A percentile compares a stretch with the other conserved stretches of the same genome.
phyloP scores from a whole-genome alignment of 2,113 vertebrate genomes.

The Toxotes jaculatrix region DNA sequence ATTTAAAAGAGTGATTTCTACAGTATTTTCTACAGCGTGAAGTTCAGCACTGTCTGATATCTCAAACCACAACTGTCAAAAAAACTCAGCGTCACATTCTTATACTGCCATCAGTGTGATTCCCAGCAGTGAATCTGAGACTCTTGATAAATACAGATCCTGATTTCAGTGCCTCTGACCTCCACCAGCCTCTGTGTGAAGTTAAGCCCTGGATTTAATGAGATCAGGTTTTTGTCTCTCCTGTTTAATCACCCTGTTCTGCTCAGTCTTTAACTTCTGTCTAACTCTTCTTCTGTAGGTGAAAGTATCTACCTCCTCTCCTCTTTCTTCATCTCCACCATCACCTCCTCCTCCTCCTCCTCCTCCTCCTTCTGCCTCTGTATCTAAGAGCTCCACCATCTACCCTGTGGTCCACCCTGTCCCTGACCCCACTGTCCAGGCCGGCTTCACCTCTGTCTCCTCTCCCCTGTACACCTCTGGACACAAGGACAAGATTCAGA shows the following conservation, averaged over 20 bases:
- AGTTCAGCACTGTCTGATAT: too few relatives aligned
- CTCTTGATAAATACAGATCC: background rate
- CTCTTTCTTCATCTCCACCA: slow-evolving; percentile 42
- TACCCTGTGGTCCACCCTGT: slow-evolving; percentile 75
- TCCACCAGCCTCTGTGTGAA: background rate
- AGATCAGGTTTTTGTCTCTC: background rate
- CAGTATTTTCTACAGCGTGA: too few relatives aligned
- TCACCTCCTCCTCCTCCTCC: slow-evolving; percentile 8
- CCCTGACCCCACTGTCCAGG: slow-evolving; percentile 83
- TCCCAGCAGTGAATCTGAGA: background rate
- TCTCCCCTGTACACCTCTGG: slow-evolving; percentile 56
- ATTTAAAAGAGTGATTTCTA: too few relatives aligned
- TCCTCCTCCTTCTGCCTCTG: slow-evolving; percentile 79
- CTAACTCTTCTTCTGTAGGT: slow-evolving; percentile 60
- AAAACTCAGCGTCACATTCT: background rate
- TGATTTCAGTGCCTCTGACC: background rate
- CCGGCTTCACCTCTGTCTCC: slow-evolving; percentile 79
- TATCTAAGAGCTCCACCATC: slow-evolving; percentile 75
- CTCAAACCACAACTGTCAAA: too few relatives aligned
- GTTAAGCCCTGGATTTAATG: background rate
- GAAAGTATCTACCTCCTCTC: slow-evolving; percentile 23
- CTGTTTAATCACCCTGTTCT: background rate
- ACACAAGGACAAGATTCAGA: slow-evolving; percentile 23
- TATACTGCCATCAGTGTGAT: background rate
- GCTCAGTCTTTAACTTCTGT: slow-evolving; percentile 8